phyloP scores from a whole-genome alignment of 2,888 invertebrate species.

The Nephrocerus scutellatus region DNA sequence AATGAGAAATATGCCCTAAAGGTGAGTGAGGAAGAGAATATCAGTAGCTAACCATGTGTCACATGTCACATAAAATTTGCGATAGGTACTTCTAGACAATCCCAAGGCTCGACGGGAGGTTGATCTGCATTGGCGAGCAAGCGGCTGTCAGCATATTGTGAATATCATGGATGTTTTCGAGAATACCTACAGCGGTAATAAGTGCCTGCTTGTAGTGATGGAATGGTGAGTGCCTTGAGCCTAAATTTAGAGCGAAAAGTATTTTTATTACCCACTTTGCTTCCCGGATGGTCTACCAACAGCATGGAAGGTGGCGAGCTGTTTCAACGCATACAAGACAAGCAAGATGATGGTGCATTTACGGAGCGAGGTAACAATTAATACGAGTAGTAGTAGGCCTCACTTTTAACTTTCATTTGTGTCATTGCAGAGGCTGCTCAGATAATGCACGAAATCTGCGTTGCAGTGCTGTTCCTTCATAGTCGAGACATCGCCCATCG shows the following conservation, averaged over 20 bases:
- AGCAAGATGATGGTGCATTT: conserved; percentile 84
- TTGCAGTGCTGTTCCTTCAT: conserved; percentile 90
- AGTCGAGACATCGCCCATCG: conserved; percentile 92
- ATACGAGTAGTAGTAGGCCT: not conserved
- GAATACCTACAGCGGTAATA: conserved; percentile 85
- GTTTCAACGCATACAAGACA: conserved; percentile 92
- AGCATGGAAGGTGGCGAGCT: conserved; percentile 98
- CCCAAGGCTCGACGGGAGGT: conserved; percentile 91
- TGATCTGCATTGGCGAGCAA: conserved; percentile 90
- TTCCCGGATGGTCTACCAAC: no score
- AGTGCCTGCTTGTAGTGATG: conserved; percentile 96
- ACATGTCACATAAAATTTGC: not conserved
- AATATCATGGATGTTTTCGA: conserved; percentile 88
- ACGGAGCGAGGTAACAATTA: conserved; percentile 65
- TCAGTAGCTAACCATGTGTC: not conserved
- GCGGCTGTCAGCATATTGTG: conserved; percentile 87
- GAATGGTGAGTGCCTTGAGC: conserved; percentile 94
- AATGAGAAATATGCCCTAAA: conserved; percentile 85
- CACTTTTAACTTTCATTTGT: not conserved
- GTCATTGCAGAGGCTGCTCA: conserved; percentile 70
- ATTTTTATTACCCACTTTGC: not conserved
- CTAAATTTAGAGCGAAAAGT: no score
- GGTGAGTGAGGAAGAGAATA: conserved; percentile 50
- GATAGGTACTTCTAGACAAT: conserved; percentile 79
- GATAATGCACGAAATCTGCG: conserved; percentile 94